Evolutionary conservation across 1,140 invertebrate genomes (phyloP).

Genomic region (Littorina saxatilis): DNA sequence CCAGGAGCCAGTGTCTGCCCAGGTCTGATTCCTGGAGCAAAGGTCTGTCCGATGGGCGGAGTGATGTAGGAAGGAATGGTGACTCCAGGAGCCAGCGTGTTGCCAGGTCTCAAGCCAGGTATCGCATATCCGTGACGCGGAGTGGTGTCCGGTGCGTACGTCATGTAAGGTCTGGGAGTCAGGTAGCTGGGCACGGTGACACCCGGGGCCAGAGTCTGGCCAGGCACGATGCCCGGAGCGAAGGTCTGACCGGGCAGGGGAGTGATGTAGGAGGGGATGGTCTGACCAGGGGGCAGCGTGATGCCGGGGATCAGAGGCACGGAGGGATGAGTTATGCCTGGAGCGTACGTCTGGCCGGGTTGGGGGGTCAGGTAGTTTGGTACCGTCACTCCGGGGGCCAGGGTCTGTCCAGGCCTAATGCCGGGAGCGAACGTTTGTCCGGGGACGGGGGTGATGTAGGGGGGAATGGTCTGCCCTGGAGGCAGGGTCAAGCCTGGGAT

Average conservation of each 20-base stretch:
- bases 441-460: slow-evolving; percentile 55
- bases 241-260: slow-evolving; percentile 57
- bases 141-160: slow-evolving; percentile 39
- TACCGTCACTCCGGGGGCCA: slow-evolving; percentile 43
- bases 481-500: slow-evolving; percentile 33
- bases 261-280: slow-evolving; percentile 52
- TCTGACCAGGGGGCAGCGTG: slow-evolving; percentile 41
- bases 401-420: slow-evolving; percentile 50
- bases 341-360: slow-evolving; percentile 41
- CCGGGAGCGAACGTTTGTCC: slow-evolving; percentile 56
- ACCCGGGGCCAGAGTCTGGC: slow-evolving; percentile 50
- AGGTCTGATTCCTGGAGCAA: slow-evolving; percentile 42
- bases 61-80: slow-evolving; percentile 54
- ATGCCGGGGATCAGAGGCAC: slow-evolving; percentile 48
- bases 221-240: slow-evolving; percentile 51
- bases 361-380: slow-evolving; percentile 38
- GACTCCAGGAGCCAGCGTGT: slow-evolving; percentile 41
- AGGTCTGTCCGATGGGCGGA: slow-evolving; percentile 53
- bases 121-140: slow-evolving; percentile 10
- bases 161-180: slow-evolving; percentile 52
- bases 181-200: slow-evolving; percentile 46
- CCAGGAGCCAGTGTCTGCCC: slow-evolving; percentile 45
- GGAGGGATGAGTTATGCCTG: slow-evolving; percentile 37
- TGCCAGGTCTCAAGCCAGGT: slow-evolving; percentile 7
- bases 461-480: slow-evolving; percentile 46